Evolutionary conservation across 2,797 vertebrate genomes (phyloP).

Genomic region (Coluber constrictor): DNA sequence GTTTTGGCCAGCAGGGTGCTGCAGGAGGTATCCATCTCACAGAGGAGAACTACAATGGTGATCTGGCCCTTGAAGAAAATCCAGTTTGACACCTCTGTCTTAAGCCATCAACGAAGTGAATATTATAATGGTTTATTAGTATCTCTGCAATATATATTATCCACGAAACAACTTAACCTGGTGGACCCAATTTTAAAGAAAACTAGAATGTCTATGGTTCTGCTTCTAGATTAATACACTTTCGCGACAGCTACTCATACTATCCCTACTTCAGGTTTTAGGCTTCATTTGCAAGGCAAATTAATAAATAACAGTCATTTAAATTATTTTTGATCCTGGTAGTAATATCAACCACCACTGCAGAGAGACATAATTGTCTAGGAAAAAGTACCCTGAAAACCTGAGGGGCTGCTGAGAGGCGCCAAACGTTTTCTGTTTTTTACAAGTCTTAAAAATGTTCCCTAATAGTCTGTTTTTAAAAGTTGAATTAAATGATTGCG

Average conservation of each 20-base stretch:
- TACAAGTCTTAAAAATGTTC: neutral
- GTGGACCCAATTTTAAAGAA: neutral
- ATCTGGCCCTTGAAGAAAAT: too few species aligned
- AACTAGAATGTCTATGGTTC: neutral
- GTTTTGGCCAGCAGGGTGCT: too few species aligned
- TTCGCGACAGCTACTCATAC: neutral
- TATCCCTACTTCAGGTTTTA: neutral
- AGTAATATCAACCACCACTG: neutral
- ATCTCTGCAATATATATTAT: conserved; percentile 30
- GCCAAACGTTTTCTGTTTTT: neutral
- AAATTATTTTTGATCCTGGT: neutral
- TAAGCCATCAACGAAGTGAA: conserved; percentile 22
- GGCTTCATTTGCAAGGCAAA: neutral
- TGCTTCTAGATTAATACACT: neutral
- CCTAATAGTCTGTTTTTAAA: neutral
- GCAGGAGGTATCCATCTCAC: too few species aligned
- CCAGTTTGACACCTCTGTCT: neutral
- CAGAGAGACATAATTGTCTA: neutral
- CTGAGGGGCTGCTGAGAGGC: neutral
- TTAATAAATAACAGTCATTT: neutral
- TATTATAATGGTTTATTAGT: conserved; percentile 49
- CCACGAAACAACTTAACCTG: conserved; percentile 4
- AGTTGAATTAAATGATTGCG: neutral
- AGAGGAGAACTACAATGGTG: too few species aligned
- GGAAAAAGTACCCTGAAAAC: neutral